These are phyloP conservation scores for Amblyteles armatorius DNA, from an alignment of 2,888 invertebrate genomes.

Conservation along the genomic window DNA sequence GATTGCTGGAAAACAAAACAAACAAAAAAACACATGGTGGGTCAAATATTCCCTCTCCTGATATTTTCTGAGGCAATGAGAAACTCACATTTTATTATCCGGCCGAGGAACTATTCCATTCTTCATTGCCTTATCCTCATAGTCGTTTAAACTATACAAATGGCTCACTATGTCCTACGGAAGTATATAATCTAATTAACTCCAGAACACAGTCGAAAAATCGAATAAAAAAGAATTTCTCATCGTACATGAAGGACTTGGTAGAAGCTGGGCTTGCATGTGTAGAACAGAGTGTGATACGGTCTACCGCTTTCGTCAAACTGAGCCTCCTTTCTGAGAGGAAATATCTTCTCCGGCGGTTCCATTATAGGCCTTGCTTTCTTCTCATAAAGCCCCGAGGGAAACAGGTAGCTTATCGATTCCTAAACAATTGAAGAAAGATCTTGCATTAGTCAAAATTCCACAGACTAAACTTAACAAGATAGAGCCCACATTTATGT, in stretches of 20 bases:
- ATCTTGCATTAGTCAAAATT: constrained; percentile 25
- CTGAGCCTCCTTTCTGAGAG: constrained; percentile 93
- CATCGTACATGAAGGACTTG: constrained; percentile 91
- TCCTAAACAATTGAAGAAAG: constrained; percentile 64
- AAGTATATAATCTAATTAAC: neutral
- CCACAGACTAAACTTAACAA: neutral
- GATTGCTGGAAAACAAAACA: constrained; percentile 84
- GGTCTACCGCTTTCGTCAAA: constrained; percentile 97
- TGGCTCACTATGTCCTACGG: constrained; percentile 89
- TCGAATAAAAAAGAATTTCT: constrained; percentile 11
- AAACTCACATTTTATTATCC: constrained; percentile 86
- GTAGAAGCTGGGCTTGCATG: constrained; percentile 94
- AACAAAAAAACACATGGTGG: constrained; percentile 81
- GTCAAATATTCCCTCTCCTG: constrained; percentile 13
- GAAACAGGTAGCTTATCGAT: constrained; percentile 95
- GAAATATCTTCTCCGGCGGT: constrained; percentile 95
- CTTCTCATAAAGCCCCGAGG: constrained; percentile 95
- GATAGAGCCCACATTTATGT: constrained; percentile 90
- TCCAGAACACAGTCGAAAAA: neutral
- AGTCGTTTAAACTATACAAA: constrained; percentile 88
- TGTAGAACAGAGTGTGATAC: constrained; percentile 96
- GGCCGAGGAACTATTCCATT: constrained; percentile 87
- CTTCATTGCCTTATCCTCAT: constrained; percentile 90
- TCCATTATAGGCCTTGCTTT: constrained; percentile 96
- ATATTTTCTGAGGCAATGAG: neutral